Conservation (phyloP, 2,113 vertebrate species). For the Rostratula benghalensis region DNA sequence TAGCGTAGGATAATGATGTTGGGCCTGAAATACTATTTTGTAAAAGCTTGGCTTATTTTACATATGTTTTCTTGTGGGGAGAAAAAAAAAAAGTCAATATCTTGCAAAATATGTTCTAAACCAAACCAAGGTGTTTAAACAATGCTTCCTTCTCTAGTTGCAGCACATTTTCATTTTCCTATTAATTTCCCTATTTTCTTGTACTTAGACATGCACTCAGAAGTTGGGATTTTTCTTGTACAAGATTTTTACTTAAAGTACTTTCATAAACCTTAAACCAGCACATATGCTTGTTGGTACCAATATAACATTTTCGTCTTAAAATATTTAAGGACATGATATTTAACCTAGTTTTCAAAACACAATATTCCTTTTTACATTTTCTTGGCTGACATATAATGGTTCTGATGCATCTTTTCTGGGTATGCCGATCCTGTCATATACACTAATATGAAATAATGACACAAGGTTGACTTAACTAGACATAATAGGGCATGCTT, state of each 20-base stretch:
- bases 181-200: neutral
- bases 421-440: conserved; percentile 44
- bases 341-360: conserved; percentile 3
- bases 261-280: neutral
- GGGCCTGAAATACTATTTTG: neutral
- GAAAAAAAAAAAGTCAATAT: neutral
- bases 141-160: neutral
- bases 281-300: neutral
- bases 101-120: neutral
- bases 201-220: neutral
- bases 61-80: neutral
- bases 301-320: neutral
- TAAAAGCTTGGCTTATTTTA: neutral
- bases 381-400: conserved; percentile 4
- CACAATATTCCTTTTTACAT: neutral
- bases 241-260: neutral
- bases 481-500: conserved; percentile 52
- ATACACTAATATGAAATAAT: conserved; percentile 59
- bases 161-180: neutral
- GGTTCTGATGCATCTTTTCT: conserved; percentile 27
- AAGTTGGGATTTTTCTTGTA: neutral
- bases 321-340: neutral
- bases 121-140: neutral
- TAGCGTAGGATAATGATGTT: neutral
- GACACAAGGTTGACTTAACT: conserved; percentile 60